Evolutionary conservation across 2,797 vertebrate genomes (phyloP).

Genomic region (Danio aesculapii): DNA sequence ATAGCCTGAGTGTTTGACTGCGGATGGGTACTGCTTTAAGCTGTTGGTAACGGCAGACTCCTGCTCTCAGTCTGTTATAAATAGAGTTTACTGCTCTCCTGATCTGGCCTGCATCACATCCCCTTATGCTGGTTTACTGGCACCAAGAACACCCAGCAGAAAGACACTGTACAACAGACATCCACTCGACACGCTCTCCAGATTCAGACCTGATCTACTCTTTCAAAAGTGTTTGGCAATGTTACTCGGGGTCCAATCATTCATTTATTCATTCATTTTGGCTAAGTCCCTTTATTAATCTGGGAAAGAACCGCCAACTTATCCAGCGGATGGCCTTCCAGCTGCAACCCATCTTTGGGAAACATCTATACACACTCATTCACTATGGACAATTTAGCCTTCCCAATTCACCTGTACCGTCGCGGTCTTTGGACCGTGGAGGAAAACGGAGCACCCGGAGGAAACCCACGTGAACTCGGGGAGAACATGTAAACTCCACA

Average conservation of each 20-base stretch:
- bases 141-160: neutral
- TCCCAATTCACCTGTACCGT: too few relatives aligned
- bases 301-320: too few relatives aligned
- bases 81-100: constrained; percentile 50
- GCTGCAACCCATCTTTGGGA: too few relatives aligned
- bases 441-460: too few relatives aligned
- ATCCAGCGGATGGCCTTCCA: too few relatives aligned
- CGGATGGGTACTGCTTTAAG: constrained; percentile 11
- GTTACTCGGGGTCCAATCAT: neutral
- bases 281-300: too few relatives aligned
- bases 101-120: constrained; percentile 35
- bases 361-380: too few relatives aligned
- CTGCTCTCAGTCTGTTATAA: constrained; percentile 48
- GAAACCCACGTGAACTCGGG: too few relatives aligned
- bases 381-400: too few relatives aligned
- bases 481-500: too few relatives aligned
- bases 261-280: too few relatives aligned
- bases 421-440: too few relatives aligned
- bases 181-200: neutral
- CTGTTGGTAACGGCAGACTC: constrained; percentile 28
- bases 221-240: neutral
- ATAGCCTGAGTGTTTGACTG: constrained; percentile 25
- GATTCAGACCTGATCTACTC: neutral
- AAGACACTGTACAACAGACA: neutral
- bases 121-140: neutral